Evolutionary conservation across 2,888 invertebrate species (phyloP).

Genomic region (Torymus texanus): DNA sequence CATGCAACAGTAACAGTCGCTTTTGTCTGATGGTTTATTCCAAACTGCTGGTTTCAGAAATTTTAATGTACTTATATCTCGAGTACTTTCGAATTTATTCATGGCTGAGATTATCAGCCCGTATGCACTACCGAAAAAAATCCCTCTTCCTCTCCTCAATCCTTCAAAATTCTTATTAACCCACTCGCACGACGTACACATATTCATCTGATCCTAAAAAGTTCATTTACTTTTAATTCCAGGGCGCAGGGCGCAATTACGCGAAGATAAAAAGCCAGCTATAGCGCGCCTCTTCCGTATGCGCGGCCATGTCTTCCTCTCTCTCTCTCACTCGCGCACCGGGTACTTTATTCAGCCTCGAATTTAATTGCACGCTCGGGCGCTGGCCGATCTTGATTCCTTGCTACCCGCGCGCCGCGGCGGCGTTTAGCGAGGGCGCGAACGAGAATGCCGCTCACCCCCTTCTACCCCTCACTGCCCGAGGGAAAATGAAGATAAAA

Average conservation of each 20-base stretch:
- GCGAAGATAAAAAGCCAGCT: background rate
- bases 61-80: too few species aligned
- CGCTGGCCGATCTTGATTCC: constrained; percentile 38
- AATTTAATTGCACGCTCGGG: constrained; percentile 39
- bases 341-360: constrained; percentile 22
- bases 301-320: background rate
- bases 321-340: background rate
- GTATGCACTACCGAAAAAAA: too few species aligned
- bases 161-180: too few species aligned
- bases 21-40: too few species aligned
- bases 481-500: constrained; percentile 51
- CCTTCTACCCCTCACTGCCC: constrained; percentile 17
- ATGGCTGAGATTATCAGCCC: too few species aligned
- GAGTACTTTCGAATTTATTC: too few species aligned
- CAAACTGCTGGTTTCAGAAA: too few species aligned
- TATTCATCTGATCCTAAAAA: too few species aligned
- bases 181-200: too few species aligned
- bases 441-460: constrained; percentile 15
- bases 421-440: constrained; percentile 28
- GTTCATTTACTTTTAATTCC: constrained; percentile 7
- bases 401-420: background rate
- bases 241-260: background rate
- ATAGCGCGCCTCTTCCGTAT: constrained; percentile 4
- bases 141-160: too few species aligned
- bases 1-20: too few species aligned